A percentile compares a stretch with the other conserved stretches of the same genome.
Evolutionary conservation across 1,140 invertebrate genomes (phyloP).

Genomic region (Lamellibrachia luymesi): DNA sequence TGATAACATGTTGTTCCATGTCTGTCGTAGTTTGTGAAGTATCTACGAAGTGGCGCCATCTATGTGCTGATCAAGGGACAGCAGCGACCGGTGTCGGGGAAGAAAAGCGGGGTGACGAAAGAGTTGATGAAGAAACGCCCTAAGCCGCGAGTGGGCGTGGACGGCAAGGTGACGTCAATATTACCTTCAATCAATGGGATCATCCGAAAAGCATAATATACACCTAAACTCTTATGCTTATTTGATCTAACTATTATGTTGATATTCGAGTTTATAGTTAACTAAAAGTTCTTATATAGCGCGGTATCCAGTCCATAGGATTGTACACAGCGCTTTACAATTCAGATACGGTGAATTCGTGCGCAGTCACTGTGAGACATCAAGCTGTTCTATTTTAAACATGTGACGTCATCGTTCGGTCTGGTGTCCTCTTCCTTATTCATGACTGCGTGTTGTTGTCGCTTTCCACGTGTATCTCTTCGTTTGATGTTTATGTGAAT

Average conservation of each 20-base stretch:
- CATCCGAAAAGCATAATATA: background rate
- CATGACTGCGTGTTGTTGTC: background rate
- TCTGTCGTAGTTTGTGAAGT: constrained; percentile 56
- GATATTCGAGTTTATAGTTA: too few species aligned
- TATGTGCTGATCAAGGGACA: constrained; percentile 62
- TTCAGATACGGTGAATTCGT: too few species aligned
- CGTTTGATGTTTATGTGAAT: background rate
- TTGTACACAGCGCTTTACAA: too few species aligned
- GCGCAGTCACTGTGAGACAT: too few species aligned
- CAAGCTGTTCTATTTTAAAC: too few species aligned
- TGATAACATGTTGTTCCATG: background rate
- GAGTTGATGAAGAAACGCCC: constrained; percentile 14
- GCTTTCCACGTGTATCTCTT: background rate
- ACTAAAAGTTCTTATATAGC: too few species aligned
- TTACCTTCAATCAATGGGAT: background rate
- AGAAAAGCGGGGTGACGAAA: constrained; percentile 40
- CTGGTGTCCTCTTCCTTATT: too few species aligned
- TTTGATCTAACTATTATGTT: background rate
- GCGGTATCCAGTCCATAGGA: too few species aligned
- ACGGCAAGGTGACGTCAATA: background rate
- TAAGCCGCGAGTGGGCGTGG: background rate
- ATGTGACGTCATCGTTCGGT: too few species aligned
- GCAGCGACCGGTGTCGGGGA: constrained; percentile 52
- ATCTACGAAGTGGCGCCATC: constrained; percentile 59
- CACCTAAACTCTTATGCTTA: constrained; percentile 8